These are phyloP conservation scores for Spatulosminthurus flaviceps DNA, from an alignment of 2,888 invertebrate genomes.

Conservation along the genomic window DNA sequence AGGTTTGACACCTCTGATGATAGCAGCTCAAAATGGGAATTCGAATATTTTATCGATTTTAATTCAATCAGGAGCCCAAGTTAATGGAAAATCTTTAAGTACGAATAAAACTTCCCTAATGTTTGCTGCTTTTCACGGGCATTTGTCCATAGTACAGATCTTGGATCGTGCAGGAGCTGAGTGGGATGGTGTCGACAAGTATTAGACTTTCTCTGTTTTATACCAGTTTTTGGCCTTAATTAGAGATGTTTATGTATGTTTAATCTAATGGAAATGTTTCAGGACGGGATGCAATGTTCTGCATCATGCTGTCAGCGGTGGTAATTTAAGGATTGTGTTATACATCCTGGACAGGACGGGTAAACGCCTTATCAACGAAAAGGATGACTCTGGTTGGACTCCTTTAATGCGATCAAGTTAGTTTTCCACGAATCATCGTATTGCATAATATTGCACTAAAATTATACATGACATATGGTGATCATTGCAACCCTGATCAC, in stretches of 20 bases:
- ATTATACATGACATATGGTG: too few relatives aligned
- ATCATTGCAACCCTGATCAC: not conserved
- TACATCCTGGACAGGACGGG: slow-evolving; percentile 57
- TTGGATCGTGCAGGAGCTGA: slow-evolving; percentile 60
- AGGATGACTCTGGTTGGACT: slow-evolving; percentile 62
- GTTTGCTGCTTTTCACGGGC: slow-evolving; percentile 61
- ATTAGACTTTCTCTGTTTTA: not conserved
- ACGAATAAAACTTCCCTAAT: slow-evolving; percentile 62
- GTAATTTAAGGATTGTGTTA: slow-evolving; percentile 53
- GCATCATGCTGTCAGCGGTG: slow-evolving; percentile 62
- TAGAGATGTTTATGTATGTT: too few relatives aligned
- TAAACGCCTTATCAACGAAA: slow-evolving; percentile 54
- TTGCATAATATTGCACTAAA: not conserved
- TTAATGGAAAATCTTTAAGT: slow-evolving; percentile 57
- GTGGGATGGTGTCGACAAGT: slow-evolving; percentile 62
- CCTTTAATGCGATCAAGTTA: slow-evolving; percentile 63
- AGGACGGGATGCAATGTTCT: slow-evolving; percentile 62
- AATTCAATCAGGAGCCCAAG: slow-evolving; percentile 59
- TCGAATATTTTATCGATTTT: slow-evolving; percentile 56
- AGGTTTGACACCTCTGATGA: slow-evolving; percentile 63
- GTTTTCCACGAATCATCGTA: not conserved
- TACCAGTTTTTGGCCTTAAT: too few relatives aligned
- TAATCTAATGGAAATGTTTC: too few relatives aligned
- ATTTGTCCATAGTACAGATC: slow-evolving; percentile 50
- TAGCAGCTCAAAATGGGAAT: slow-evolving; percentile 61